Evolutionary conservation across 2,797 vertebrate species (phyloP), one percentile per base, ranked within the genome.

Genomic region (Euthynnus affinis): DNA sequence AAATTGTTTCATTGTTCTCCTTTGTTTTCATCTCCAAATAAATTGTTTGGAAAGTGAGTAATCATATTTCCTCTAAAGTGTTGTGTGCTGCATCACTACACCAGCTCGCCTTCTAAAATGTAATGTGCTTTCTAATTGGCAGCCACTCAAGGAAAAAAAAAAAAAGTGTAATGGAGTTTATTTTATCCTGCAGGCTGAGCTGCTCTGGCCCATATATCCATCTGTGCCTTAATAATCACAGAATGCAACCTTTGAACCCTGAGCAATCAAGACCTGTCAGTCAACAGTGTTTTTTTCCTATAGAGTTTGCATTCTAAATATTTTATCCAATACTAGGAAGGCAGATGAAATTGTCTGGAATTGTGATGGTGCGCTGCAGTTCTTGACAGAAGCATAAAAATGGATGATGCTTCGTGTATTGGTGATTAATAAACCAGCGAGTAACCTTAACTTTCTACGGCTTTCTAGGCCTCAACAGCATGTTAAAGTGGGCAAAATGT

Each of bases 181-280:
- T 34, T 78, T 57, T 58, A n/a, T n/a, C 13, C 46, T 49, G 57
- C 23, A 65, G 60, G 37, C 44, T 52, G 25, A 67, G 52, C 52
- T 34, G 60, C 37, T 34, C 44, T 40, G 27, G 22, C 34, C 49
- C 13, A 46, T 8, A 71, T 23, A 37, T 42, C 49, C 77, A 63
- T 61, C 23, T 46, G 15, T 15, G 44, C 49, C 18, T 49, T 80
- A 63, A 65, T 69, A 61, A 63, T 55, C 4, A 6, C 42, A 53
- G 10, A 37, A 59, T 40, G 20, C 37, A 55, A 64, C 58, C 52
- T 58, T 15, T 80, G 52, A 83, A 76, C 68, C 29, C 29, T n/a
- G 23, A 71, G 34, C 72, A 57, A 51, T 71, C 15, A 5, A 67
- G 42, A 48, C 23, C 71, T 71, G 71, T 76, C 76, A 79, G 23